These are phyloP conservation scores for Eurytoma californica DNA, from an alignment of 2,888 invertebrate species.

Conservation along the genomic window DNA sequence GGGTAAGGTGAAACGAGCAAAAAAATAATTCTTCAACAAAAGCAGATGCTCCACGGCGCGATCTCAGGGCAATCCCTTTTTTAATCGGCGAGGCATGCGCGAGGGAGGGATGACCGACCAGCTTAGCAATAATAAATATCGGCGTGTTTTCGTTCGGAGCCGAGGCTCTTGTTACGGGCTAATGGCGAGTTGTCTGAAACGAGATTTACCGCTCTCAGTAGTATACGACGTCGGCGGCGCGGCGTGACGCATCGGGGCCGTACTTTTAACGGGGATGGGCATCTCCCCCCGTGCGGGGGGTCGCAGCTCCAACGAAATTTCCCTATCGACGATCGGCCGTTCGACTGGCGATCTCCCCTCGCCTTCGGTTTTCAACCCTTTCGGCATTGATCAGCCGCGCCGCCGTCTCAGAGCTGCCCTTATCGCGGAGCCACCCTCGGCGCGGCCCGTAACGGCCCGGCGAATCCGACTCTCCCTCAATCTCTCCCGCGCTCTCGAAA, in stretches of 20 bases:
- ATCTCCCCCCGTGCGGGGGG: slow-evolving; percentile 35
- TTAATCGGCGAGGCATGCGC: neutral
- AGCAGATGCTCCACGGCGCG: slow-evolving; percentile 9
- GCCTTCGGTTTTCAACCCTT: slow-evolving; percentile 65
- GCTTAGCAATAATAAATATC: slow-evolving; percentile 50
- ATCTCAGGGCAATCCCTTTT: slow-evolving; percentile 1
- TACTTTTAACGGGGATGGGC: slow-evolving; percentile 41
- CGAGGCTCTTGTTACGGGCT: slow-evolving; percentile 48
- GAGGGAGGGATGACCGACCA: neutral
- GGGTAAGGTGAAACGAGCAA: neutral
- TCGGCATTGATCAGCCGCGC: slow-evolving; percentile 62
- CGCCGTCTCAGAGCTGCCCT: slow-evolving; percentile 63
- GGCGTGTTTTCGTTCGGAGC: slow-evolving; percentile 39
- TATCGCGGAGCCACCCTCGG: slow-evolving; percentile 51
- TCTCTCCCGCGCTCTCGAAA: slow-evolving; percentile 60
- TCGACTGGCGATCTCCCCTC: slow-evolving; percentile 62
- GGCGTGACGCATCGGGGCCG: slow-evolving; percentile 47
- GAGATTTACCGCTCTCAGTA: slow-evolving; percentile 52
- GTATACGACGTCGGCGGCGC: slow-evolving; percentile 17
- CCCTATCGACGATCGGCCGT: slow-evolving; percentile 72
- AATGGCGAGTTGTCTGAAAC: slow-evolving; percentile 52
- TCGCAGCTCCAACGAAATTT: slow-evolving; percentile 71
- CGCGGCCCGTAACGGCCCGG: slow-evolving; percentile 35
- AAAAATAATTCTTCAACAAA: slow-evolving; percentile 10
- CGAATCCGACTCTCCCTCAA: slow-evolving; percentile 50